Evolutionary conservation across 2,113 vertebrate genomes (phyloP), one percentile per base, ranked within the genome.

Genomic region (Brachyhypopomus occidentalis): DNA sequence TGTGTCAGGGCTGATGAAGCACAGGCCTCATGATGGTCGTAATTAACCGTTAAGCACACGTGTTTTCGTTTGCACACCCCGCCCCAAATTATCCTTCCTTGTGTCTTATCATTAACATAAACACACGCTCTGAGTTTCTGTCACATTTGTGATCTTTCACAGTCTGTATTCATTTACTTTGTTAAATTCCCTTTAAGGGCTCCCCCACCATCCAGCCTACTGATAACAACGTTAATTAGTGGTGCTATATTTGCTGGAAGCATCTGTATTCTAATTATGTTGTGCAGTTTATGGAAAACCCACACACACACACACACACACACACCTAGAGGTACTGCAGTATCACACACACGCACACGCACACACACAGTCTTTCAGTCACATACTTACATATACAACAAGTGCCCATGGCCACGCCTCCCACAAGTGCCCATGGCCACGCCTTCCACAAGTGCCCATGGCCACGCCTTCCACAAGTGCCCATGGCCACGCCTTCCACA

Each of bases 21-120:
- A 64, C 84, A 88, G 85, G 75, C 83, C 75, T 75, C 45, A 48
- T 52, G 73, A 75, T 85, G 41, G 84, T 80, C 74, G 23, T 87
- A 89, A 89, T 85, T 83, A 85, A 72, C 75, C 75, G 66, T 41
- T 85, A 69, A 88, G 87, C 88, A 25, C 82, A 2, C 72, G 23
- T 20, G 75, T 27, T 41, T 38, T 74, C 80, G 80, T 85, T 80
- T 48, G 64, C 63, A 19, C 56, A 41, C 30, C 16, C 27, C 73
- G 19, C n/a, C 30, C 64, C 48, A 27, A 52, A 2, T 69, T 22
- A 70, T 69, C 75, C 19, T 58, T 55, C 20, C 69, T 22, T 48
- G 64, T 2, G 45, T 27, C 70, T 27, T 45, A 80, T 71, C 75
- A 73, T 64, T 63, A 81, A 19, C 30, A 76, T 25, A 4, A 17